Evolutionary conservation across 1,140 invertebrate genomes (phyloP).

Genomic region (Diachasmimorpha longicaudata): DNA sequence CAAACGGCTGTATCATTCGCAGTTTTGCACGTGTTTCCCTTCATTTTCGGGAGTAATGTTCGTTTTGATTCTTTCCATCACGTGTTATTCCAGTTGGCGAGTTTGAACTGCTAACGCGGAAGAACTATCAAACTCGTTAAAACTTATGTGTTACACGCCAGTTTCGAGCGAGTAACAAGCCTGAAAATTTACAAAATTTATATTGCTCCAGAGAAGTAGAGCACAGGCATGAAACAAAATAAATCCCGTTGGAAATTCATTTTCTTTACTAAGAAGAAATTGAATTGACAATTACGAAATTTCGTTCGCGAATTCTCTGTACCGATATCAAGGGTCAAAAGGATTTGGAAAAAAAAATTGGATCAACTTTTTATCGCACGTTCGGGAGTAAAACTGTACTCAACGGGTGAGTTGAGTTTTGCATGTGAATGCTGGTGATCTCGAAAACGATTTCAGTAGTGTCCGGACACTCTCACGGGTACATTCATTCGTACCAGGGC

Average conservation of each 20-base stretch:
- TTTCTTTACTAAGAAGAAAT: neutral
- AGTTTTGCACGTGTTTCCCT: neutral
- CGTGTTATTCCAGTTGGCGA: constrained; percentile 1
- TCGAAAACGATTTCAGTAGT: neutral
- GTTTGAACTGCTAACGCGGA: constrained; percentile 6
- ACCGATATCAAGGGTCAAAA: neutral
- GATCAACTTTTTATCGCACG: neutral
- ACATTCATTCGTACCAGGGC: neutral
- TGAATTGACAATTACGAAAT: neutral
- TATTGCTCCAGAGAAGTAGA: constrained; percentile 21
- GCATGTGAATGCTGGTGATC: neutral
- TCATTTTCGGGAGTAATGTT: neutral
- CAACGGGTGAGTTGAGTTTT: neutral
- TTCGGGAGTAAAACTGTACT: neutral
- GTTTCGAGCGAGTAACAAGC: constrained; percentile 19
- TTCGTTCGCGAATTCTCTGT: neutral
- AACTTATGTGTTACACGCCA: constrained; percentile 33
- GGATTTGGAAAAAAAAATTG: neutral
- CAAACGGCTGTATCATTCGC: neutral
- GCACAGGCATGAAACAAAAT: neutral
- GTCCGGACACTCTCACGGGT: neutral
- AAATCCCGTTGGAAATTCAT: neutral
- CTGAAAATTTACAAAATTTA: neutral
- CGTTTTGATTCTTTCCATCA: constrained; percentile 16
- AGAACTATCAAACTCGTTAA: constrained; percentile 38